Evolutionary conservation across 1,140 invertebrate species (phyloP).

Genomic region (Pseudomyrmex dendroicus): DNA sequence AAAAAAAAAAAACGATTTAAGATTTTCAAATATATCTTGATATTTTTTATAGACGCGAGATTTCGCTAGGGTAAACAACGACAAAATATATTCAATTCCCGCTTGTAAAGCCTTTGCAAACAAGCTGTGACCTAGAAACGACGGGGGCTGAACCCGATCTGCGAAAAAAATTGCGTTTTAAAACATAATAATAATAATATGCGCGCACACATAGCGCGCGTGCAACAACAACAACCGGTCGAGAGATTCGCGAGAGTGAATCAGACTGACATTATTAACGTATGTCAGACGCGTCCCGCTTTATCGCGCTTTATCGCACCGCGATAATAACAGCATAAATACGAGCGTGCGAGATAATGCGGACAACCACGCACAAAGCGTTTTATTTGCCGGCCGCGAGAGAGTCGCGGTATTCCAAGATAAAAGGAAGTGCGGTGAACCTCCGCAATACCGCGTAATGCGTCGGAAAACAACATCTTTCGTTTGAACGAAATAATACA

Average conservation of each 20-base stretch:
- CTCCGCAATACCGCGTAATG: not conserved
- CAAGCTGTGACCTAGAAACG: slow-evolving; percentile 7
- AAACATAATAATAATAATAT: not conserved
- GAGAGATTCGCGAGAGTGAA: not conserved
- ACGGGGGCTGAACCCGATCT: not conserved
- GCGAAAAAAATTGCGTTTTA: slow-evolving; percentile 43
- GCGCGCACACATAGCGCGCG: not conserved
- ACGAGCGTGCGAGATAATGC: slow-evolving; percentile 27
- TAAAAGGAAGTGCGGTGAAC: slow-evolving; percentile 56
- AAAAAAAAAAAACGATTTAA: no score
- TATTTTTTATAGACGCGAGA: no score
- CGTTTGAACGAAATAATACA: slow-evolving; percentile 15
- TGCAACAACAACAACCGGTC: not conserved
- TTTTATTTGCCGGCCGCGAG: slow-evolving; percentile 39
- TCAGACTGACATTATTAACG: slow-evolving; percentile 48
- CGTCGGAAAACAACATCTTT: slow-evolving; percentile 26
- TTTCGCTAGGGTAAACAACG: not conserved
- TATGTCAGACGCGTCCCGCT: slow-evolving; percentile 41
- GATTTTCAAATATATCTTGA: not conserved
- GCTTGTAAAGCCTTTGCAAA: slow-evolving; percentile 11
- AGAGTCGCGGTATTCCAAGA: slow-evolving; percentile 17
- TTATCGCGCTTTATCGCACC: slow-evolving; percentile 46
- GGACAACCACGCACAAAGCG: slow-evolving; percentile 32
- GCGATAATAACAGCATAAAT: slow-evolving; percentile 54
- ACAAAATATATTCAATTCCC: not conserved